These are phyloP conservation scores for Stegodyphus mimosarum DNA, from an alignment of 1,140 invertebrate genomes.

Conservation along the genomic window DNA sequence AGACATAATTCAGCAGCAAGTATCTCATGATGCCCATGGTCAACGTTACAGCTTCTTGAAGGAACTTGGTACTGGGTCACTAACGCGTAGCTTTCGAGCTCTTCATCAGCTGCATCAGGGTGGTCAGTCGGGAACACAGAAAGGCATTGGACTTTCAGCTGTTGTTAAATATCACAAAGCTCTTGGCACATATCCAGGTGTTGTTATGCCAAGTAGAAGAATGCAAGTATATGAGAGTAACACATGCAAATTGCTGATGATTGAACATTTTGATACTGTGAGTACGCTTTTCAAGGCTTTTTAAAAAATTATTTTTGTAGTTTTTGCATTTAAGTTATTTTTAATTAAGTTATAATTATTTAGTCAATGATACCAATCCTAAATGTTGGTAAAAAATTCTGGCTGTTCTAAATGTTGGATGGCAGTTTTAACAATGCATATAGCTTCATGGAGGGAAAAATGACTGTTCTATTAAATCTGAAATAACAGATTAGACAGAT, in stretches of 20 bases:
- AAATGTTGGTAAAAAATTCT: too few relatives aligned
- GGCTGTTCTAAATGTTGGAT: too few relatives aligned
- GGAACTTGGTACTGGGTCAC: conserved; percentile 57
- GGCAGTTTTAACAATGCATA: too few relatives aligned
- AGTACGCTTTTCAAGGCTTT: too few relatives aligned
- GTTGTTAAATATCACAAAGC: conserved; percentile 63
- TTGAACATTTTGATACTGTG: conserved; percentile 86
- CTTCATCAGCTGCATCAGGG: conserved; percentile 50
- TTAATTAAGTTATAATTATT: too few relatives aligned
- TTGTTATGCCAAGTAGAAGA: conserved; percentile 9
- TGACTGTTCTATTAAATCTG: too few relatives aligned
- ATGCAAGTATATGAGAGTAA: conserved; percentile 79
- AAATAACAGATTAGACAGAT: too few relatives aligned
- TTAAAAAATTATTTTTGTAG: too few relatives aligned
- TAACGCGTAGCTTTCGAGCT: conserved; percentile 56
- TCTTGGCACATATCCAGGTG: conserved; percentile 60
- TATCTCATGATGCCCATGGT: conserved; percentile 39
- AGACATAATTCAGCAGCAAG: conserved; percentile 65
- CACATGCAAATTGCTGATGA: conserved; percentile 85
- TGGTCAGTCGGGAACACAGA: conserved; percentile 30
- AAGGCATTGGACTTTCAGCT: conserved; percentile 60
- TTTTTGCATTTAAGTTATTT: too few relatives aligned
- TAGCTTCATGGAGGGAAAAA: too few relatives aligned
- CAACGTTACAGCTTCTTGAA: conserved; percentile 56
- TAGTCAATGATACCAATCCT: too few relatives aligned